Evolutionary conservation across 2,888 invertebrate species (phyloP), one percentile per base, ranked within the genome.

Genomic region (Buathra laborator): DNA sequence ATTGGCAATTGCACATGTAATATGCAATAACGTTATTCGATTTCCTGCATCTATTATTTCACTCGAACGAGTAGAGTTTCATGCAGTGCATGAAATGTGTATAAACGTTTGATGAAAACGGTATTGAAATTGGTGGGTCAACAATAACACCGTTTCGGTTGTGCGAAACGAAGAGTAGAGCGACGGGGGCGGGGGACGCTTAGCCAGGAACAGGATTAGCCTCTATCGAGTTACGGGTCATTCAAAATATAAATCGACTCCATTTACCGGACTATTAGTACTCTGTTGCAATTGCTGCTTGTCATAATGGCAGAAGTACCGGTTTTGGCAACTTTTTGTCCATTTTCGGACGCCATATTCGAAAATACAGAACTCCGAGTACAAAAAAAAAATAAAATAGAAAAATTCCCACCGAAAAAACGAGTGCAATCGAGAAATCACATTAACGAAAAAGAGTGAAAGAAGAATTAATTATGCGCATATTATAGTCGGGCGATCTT

Each of bases 141-240:
- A 37, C 37, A 37, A 37, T 37, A 37, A 37, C 37, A 37, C 7
- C 37, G 37, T 37, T 37, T 2, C 37, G 37, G 9, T 37, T 37
- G 37, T 7, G 0, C 37, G 37, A 1, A 37, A 37, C 46, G 46
- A 48, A 48, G 3, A 14, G 46, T 48, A 3, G 46, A 48, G 12
- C 46, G 46, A 48, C 14, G 10, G 46, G 44, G 3, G 29, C 5
- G 44, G 44, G n/a, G 82, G 90, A 90, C 91, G 87, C 91, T 89
- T 72, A 53, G 51, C 59, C 59, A 43, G 66, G 59, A 67, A 78
- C 79, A 87, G 90, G 9, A 90, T 91, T 91, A 90, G 87, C 88
- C 88, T 89, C 88, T 91, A 91, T 91, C 90, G 82, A 85, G 89
- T 91, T 91, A 91, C 90, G 88, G 77, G 85, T 87, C 88, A 87